A percentile compares a stretch with the other conserved stretches of the same genome.
Evolutionary conservation across 2,888 invertebrate species (phyloP).

Genomic region (Lacanobia oleracea): DNA sequence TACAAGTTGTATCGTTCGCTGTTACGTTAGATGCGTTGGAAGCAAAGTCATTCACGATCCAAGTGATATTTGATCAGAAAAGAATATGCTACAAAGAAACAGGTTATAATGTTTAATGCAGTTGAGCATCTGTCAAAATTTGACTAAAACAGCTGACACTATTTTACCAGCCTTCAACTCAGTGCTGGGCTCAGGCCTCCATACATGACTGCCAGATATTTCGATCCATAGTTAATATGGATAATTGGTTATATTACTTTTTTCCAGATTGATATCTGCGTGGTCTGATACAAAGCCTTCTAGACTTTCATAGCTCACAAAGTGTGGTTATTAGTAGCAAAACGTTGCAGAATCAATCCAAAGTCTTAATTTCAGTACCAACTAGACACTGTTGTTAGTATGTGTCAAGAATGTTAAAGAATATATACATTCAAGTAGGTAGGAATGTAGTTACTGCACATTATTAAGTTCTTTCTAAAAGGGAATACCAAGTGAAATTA

Average conservation of each 20-base stretch:
- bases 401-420: not conserved
- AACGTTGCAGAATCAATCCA: not conserved
- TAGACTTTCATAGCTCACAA: not conserved
- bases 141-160: not conserved
- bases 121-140: not conserved
- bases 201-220: not conserved
- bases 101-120: not conserved
- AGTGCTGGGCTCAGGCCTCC: not conserved
- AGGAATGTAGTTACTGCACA: not conserved
- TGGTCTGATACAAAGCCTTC: not conserved
- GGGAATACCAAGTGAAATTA: not conserved
- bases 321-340: not conserved
- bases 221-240: not conserved
- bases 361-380: not conserved
- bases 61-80: conserved; percentile 1
- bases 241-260: not conserved
- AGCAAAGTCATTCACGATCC: conserved; percentile 2
- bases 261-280: too few species aligned
- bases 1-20: not conserved
- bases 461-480: not conserved
- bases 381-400: not conserved
- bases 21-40: not conserved
- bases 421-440: not conserved
- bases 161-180: not conserved
- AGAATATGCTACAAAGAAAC: not conserved